These are phyloP conservation scores for Mimachlamys varia DNA, from an alignment of 2,888 invertebrate genomes.

Conservation along the genomic window DNA sequence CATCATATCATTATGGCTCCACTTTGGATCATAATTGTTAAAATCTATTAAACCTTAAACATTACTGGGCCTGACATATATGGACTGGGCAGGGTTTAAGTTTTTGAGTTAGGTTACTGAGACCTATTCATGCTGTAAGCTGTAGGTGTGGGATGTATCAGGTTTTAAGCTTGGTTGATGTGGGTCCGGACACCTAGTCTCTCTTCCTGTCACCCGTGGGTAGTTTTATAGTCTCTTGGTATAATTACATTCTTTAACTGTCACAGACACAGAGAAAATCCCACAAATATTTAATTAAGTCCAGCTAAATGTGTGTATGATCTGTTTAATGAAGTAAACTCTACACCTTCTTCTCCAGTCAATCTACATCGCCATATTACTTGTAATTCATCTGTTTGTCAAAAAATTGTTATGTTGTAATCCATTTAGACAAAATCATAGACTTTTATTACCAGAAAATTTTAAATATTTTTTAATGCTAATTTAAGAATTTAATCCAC, in stretches of 20 bases:
- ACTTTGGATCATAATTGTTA: constrained; percentile 30
- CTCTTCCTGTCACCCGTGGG: not conserved
- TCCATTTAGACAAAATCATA: not conserved
- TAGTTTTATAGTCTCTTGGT: not conserved
- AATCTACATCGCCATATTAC: not conserved
- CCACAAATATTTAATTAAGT: not conserved
- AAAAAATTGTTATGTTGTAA: not conserved
- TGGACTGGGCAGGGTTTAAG: constrained; percentile 10
- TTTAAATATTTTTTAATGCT: no score
- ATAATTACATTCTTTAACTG: not conserved
- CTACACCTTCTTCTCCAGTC: not conserved
- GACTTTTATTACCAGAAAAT: not conserved
- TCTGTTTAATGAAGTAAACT: not conserved
- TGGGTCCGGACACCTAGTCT: constrained; percentile 1
- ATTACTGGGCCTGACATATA: not conserved
- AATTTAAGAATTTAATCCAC: no score
- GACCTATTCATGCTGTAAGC: not conserved
- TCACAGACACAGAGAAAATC: not conserved
- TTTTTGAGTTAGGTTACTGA: not conserved
- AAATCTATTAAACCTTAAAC: constrained; percentile 27
- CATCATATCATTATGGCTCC: constrained; percentile 27
- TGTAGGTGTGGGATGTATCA: constrained; percentile 17
- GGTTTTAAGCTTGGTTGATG: not conserved
- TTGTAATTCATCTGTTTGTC: not conserved
- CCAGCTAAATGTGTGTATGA: not conserved